These are phyloP conservation scores for Hormaphis cornu DNA, from an alignment of 1,140 invertebrate genomes.

Conservation along the genomic window DNA sequence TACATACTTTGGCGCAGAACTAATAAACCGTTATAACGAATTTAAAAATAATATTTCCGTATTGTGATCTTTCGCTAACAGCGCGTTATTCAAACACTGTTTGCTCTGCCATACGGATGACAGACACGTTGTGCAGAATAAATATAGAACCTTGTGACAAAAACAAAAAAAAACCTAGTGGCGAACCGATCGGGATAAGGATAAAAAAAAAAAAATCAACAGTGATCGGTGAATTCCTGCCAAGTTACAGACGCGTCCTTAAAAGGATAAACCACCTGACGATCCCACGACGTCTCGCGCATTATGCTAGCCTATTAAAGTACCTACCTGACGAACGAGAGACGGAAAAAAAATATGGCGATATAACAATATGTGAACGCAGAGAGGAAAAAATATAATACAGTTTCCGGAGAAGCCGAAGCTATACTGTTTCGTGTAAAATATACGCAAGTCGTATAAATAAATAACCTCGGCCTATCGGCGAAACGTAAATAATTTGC, in stretches of 20 bases:
- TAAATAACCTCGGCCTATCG: background rate
- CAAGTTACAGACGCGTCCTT: conserved; percentile 11
- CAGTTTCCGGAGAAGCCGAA: background rate
- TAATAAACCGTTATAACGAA: no score
- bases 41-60: no score
- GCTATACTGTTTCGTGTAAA: background rate
- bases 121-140: background rate
- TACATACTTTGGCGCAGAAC: no score
- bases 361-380: background rate
- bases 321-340: conserved; percentile 11
- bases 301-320: conserved; percentile 14
- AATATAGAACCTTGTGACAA: background rate
- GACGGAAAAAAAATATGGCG: conserved; percentile 16
- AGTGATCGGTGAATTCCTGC: conserved; percentile 11
- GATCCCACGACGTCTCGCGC: conserved; percentile 13
- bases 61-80: no score
- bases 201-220: conserved; percentile 13
- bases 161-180: background rate
- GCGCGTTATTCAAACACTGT: no score
- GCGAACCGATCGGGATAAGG: background rate
- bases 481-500: background rate
- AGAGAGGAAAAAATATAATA: background rate
- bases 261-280: conserved; percentile 23
- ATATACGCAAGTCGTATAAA: no score
- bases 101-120: no score